Evolutionary conservation across 1,140 invertebrate genomes (phyloP).

Genomic region (Drosophila sp.): DNA sequence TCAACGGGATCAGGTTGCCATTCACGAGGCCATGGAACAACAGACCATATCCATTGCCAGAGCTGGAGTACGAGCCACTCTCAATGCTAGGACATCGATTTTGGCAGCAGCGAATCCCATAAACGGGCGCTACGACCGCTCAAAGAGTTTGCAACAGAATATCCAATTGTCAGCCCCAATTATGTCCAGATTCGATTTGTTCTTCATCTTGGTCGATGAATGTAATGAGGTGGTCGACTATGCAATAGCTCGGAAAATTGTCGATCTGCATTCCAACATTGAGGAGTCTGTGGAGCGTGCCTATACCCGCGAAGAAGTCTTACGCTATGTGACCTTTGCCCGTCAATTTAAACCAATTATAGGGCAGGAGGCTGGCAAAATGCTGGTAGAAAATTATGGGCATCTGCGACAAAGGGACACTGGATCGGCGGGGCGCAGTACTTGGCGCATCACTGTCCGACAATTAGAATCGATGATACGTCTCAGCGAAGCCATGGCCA

Average conservation of each 20-base stretch:
- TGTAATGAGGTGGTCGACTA: conserved; percentile 97
- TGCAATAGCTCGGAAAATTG: conserved; percentile 97
- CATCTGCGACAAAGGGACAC: conserved; percentile 93
- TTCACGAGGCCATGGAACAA: conserved; percentile 99
- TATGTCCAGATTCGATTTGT: conserved; percentile 99
- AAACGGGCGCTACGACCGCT: conserved; percentile 97
- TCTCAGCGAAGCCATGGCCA: conserved; percentile 97
- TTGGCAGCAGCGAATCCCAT: conserved; percentile 99
- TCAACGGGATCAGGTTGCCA: conserved; percentile 97
- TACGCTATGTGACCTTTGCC: conserved; percentile 98
- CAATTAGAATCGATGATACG: conserved; percentile 99
- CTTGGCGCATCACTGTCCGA: conserved; percentile 99
- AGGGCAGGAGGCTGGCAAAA: conserved; percentile 91
- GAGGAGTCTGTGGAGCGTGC: conserved; percentile 89
- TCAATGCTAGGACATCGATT: conserved; percentile 99
- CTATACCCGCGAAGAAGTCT: conserved; percentile 94
- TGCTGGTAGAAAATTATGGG: conserved; percentile 95
- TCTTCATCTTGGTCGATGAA: conserved; percentile 98
- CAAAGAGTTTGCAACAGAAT: conserved; percentile 98
- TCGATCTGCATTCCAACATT: conserved; percentile 95
- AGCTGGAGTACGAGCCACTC: conserved; percentile 97
- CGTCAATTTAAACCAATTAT: conserved; percentile 98
- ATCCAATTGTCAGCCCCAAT: conserved; percentile 97
- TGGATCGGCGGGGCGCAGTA: conserved; percentile 88
- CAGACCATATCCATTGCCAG: conserved; percentile 99